Conservation (phyloP, 2,113 vertebrate species). For the Mastomys natalensis region DNA sequence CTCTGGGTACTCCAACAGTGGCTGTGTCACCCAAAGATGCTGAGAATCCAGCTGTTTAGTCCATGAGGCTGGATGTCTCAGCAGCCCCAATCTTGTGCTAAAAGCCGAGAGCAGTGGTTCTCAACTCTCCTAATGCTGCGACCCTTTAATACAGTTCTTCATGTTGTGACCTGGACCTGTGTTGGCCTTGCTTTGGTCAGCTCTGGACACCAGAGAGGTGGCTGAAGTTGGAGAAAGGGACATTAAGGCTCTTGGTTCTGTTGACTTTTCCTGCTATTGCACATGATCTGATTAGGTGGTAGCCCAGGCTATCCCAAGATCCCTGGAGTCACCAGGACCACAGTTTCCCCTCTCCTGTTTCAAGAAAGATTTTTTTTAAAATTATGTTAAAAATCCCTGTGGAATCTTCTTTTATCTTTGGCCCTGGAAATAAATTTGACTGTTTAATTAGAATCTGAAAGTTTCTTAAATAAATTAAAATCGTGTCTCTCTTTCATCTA, state of each 20-base stretch:
- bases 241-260: background rate
- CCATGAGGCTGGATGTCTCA: background rate
- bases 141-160: background rate
- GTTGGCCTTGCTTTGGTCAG: background rate
- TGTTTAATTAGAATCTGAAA: conserved; percentile 18
- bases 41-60: too few relatives aligned
- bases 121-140: background rate
- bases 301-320: background rate
- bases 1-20: background rate
- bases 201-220: background rate
- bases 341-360: background rate
- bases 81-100: background rate
- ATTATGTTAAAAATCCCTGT: background rate
- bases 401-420: background rate
- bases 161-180: background rate
- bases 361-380: background rate
- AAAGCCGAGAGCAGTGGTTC: background rate
- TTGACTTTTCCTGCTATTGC: too few relatives aligned
- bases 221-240: background rate
- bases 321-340: background rate
- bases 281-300: background rate
- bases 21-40: background rate
- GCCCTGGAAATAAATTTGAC: background rate
- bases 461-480: background rate
- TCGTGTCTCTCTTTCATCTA: background rate